Base-by-base conservation (phyloP, 2,113 vertebrate species). In the Gopherus evgoodei region DNA sequence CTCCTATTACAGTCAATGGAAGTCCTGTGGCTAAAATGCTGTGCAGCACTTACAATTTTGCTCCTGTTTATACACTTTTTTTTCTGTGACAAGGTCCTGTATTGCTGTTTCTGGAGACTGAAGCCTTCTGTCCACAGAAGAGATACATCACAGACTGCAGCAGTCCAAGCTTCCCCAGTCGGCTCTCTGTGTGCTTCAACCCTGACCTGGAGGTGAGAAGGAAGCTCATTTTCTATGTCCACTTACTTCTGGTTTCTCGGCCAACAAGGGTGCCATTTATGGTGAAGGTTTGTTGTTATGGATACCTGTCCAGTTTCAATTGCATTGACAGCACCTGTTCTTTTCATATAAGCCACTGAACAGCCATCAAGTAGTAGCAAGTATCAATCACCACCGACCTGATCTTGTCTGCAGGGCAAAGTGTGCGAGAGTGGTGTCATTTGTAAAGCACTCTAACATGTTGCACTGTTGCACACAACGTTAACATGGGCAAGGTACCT, bases 351-450 rank as follows among this genome's bases (percentile, higher is more conserved):
- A 10, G 47, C 50, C 1, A 0, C 52, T n/a, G 53, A 14, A 6
- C 1, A 8, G 19, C 81, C 17, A 1, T 1, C 1, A 14, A 14
- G 49, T 22, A 0, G 3, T 5, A 59, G 11, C 47, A 38, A 13
- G n/a, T 47, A 13, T 6, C 65, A 11, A 0, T 24, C 11, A 0
- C 35, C 11, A 0, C 5, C 7, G 19, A 49, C 35, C 2, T 78
- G 0, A 1, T 2, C 75, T 78, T 47, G 24, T 38, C 65, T 72
- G 35, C n/a, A 6, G 3, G 5, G 65, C 19, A 38, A 38, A 38
- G n/a, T 38, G 19, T 72, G 19, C 8, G 8, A 72, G n/a, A 72
- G 19, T 14, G 65, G 14, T 72, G 65, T 10, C 1, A 38, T 72
- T 72, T 38, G 14, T 72, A 72, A 72, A 72, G 35, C 65, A 72